A percentile compares a stretch with the other conserved stretches of the same genome.
Conservation (phyloP, 2,797 vertebrate species). For the Adelosebastes latens region DNA sequence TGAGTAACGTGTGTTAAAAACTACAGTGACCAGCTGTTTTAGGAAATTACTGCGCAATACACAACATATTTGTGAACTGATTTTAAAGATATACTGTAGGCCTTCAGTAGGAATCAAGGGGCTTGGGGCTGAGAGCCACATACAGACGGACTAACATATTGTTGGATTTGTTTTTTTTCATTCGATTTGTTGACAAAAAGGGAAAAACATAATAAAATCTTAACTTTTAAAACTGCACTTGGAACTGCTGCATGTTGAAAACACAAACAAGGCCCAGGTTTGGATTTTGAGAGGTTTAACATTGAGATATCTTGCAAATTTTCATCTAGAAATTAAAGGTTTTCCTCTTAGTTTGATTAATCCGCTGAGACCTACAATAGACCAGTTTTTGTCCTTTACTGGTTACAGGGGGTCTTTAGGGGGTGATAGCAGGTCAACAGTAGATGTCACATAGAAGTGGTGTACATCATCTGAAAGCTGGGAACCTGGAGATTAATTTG, state of each 20-base stretch:
- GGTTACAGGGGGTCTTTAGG: no score
- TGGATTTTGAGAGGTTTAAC: neutral
- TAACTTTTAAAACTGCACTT: no score
- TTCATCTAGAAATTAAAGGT: no score
- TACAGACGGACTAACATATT: neutral
- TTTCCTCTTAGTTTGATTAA: no score
- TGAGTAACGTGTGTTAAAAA: neutral
- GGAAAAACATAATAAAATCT: neutral
- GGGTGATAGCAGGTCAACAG: no score
- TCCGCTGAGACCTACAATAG: fast-evolving
- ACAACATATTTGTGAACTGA: neutral
- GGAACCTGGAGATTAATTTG: no score
- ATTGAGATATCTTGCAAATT: no score
- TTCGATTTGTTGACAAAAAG: neutral
- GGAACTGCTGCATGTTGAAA: neutral
- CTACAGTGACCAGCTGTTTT: neutral
- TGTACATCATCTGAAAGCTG: no score
- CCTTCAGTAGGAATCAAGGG: no score
- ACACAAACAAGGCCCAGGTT: neutral
- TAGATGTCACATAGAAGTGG: no score
- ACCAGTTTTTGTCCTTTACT: fast-evolving
- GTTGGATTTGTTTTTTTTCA: neutral
- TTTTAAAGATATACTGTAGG: neutral
- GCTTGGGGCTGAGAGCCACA: fast-evolving
- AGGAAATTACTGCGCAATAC: neutral